phyloP scores from a whole-genome alignment of 2,888 invertebrate species.

The Sycophila texana region DNA sequence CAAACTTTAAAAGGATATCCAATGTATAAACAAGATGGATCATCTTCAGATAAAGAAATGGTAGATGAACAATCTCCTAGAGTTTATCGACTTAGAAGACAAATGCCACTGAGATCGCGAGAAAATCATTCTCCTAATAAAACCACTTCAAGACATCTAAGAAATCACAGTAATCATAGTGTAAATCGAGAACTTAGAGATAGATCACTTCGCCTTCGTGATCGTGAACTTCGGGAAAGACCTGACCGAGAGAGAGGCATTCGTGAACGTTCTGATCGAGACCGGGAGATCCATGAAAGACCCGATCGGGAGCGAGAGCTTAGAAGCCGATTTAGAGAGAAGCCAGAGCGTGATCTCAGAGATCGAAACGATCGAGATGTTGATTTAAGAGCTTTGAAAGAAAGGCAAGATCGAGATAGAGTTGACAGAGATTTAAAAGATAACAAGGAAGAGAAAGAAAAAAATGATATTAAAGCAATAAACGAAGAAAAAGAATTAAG shows the following conservation, averaged over 20 bases:
- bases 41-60: conserved; percentile 74
- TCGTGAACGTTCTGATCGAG: conserved; percentile 50
- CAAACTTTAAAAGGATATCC: conserved; percentile 74
- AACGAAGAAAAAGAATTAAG: conserved; percentile 70
- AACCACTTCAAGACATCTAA: conserved; percentile 66
- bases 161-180: conserved; percentile 35
- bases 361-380: conserved; percentile 65
- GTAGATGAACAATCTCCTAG: conserved; percentile 68
- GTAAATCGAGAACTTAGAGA: conserved; percentile 51
- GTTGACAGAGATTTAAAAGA: conserved; percentile 63
- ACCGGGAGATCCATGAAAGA: conserved; percentile 60
- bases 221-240: conserved; percentile 52
- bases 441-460: conserved; percentile 67
- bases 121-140: conserved; percentile 73
- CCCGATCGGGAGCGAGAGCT: conserved; percentile 63
- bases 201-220: conserved; percentile 35
- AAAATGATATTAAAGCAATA: conserved; percentile 61
- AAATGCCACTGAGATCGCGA: conserved; percentile 71
- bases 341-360: conserved; percentile 64
- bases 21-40: conserved; percentile 73
- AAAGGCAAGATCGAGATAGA: conserved; percentile 63
- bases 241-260: conserved; percentile 58
- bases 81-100: conserved; percentile 66
- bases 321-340: conserved; percentile 64
- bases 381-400: conserved; percentile 63